These are phyloP conservation scores for Limnodromus scolopaceus DNA, from an alignment of 2,797 vertebrate genomes.

Conservation along the genomic window DNA sequence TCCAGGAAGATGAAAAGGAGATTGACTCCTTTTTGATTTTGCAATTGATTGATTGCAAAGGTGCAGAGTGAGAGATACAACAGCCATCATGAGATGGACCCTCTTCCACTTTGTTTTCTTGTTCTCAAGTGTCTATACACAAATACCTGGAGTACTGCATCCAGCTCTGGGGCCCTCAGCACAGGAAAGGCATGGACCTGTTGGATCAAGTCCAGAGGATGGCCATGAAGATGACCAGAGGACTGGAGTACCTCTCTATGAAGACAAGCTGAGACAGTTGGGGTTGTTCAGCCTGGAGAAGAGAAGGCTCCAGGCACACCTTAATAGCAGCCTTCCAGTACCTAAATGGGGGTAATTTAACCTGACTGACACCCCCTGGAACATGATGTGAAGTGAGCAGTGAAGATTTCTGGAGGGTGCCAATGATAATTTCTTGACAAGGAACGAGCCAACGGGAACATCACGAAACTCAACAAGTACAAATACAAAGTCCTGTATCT, in stretches of 20 bases:
- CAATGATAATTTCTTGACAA: neutral
- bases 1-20: neutral
- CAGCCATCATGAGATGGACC: neutral
- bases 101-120: neutral
- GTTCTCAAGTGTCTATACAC: neutral
- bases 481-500: neutral
- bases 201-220: neutral
- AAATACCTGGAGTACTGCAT: neutral
- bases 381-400: neutral
- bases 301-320: neutral
- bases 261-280: neutral
- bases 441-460: neutral
- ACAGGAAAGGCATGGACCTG: neutral
- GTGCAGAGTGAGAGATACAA: neutral
- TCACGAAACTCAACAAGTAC: neutral
- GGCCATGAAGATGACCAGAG: neutral
- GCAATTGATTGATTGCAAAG: neutral
- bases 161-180: neutral
- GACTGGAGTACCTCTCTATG: neutral
- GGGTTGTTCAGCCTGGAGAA: neutral
- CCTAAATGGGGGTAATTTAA: neutral
- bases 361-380: neutral
- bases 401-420: neutral
- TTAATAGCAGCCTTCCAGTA: neutral
- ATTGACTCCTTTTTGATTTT: neutral